phyloP scores from a whole-genome alignment of 2,888 invertebrate genomes.

The Sphaerophoria taeniata region DNA sequence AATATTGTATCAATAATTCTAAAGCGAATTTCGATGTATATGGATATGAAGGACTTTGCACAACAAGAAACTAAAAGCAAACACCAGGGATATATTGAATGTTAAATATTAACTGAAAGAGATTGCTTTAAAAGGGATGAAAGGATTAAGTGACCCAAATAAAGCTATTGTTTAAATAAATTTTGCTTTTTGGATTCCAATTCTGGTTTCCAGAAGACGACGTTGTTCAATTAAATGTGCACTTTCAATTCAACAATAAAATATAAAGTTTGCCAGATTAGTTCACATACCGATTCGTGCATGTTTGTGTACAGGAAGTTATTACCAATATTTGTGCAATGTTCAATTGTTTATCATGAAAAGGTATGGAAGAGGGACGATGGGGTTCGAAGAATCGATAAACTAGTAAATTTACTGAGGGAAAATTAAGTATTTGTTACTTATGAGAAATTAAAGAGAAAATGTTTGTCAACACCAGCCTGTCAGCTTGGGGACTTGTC shows the following conservation, averaged over 20 bases:
- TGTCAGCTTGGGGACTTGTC: too few species aligned
- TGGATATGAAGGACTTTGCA: not conserved
- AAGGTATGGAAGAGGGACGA: too few species aligned
- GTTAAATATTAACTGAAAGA: slow-evolving; percentile 14
- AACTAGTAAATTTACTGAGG: too few species aligned
- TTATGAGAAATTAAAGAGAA: too few species aligned
- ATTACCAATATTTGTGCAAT: too few species aligned
- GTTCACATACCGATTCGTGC: too few species aligned
- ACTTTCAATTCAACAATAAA: not conserved
- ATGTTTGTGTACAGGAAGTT: too few species aligned
- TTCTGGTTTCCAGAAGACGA: not conserved
- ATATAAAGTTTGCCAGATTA: too few species aligned
- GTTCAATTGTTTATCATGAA: too few species aligned
- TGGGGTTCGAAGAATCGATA: too few species aligned
- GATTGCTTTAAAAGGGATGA: slow-evolving; percentile 13
- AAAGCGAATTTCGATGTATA: slow-evolving; percentile 15
- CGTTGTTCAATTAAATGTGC: not conserved
- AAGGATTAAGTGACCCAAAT: slow-evolving; percentile 34
- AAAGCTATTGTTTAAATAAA: slow-evolving; percentile 2
- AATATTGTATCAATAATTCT: slow-evolving; percentile 39
- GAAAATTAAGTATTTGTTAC: too few species aligned
- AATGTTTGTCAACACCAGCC: too few species aligned
- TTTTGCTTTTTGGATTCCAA: not conserved
- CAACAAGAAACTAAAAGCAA: slow-evolving; percentile 16
- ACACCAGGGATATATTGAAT: slow-evolving; percentile 23